Percentiles rank a stretch among this genome's conserved stretches.
These are phyloP conservation scores for Xenops minutus DNA, from an alignment of 2,797 vertebrate species.

Conservation along the genomic window DNA sequence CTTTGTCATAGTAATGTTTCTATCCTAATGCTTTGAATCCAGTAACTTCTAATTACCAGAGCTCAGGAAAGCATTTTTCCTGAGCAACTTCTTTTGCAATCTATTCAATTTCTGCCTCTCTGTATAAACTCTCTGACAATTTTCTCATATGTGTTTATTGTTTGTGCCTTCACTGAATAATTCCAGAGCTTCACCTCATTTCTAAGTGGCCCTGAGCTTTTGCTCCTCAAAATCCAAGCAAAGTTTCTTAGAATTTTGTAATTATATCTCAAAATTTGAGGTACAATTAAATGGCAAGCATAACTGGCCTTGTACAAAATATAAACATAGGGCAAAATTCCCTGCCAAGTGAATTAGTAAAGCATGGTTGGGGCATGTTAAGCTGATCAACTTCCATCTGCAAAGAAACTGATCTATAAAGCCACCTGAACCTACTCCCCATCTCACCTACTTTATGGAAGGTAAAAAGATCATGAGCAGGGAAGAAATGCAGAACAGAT, in stretches of 20 bases:
- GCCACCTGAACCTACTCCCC: background rate
- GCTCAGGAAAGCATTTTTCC: background rate
- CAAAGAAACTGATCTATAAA: background rate
- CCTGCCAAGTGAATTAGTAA: background rate
- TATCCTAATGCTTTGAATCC: background rate
- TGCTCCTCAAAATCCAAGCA: background rate
- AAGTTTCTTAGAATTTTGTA: background rate
- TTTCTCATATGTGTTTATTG: background rate
- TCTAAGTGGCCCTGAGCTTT: background rate
- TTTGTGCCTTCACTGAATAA: background rate
- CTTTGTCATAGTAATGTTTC: background rate
- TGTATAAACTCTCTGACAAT: background rate
- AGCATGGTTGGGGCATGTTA: background rate
- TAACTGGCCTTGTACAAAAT: background rate
- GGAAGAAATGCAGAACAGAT: background rate
- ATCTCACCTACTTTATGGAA: background rate
- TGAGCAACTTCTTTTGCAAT: background rate
- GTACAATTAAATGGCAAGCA: background rate
- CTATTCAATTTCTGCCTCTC: background rate
- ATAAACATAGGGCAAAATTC: background rate
- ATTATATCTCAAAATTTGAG: background rate
- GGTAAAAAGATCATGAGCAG: background rate
- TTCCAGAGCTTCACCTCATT: background rate
- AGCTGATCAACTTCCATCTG: background rate
- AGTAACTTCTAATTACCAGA: slow-evolving; percentile 24